A percentile compares a stretch with the other conserved stretches of the same genome.
Evolutionary conservation across 1,140 invertebrate genomes (phyloP).

Genomic region (Thalassaphorura encarpata): DNA sequence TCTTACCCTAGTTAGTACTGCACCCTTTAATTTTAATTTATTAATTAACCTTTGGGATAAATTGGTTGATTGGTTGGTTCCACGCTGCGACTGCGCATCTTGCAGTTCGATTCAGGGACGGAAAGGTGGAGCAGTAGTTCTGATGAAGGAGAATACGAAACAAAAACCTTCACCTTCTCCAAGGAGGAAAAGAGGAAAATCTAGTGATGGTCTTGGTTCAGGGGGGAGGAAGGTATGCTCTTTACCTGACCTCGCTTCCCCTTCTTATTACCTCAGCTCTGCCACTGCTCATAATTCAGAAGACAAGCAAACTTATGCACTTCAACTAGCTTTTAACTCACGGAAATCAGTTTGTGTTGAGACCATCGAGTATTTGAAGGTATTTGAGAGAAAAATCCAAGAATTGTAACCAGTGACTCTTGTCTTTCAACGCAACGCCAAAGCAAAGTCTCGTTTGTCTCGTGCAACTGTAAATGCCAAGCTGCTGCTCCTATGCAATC

Average conservation of each 20-base stretch:
- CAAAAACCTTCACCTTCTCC: conserved; percentile 21
- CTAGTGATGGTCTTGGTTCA: conserved; percentile 5
- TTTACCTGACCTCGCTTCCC: conserved; percentile 30
- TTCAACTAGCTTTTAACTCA: conserved; percentile 29
- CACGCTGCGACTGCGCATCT: neutral
- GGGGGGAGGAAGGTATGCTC: conserved; percentile 31
- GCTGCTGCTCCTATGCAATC: no score
- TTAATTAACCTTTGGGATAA: neutral
- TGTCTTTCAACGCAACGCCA: neutral
- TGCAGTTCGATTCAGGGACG: conserved; percentile 21
- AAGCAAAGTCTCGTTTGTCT: conserved; percentile 16
- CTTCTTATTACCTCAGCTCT: conserved; percentile 3
- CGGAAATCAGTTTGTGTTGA: conserved; percentile 31
- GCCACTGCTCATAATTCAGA: neutral
- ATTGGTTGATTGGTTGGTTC: neutral
- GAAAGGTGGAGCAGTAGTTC: conserved; percentile 28
- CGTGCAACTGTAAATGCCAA: conserved; percentile 5
- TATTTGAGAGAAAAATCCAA: conserved; percentile 16
- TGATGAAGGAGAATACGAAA: conserved; percentile 32
- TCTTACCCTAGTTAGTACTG: no score
- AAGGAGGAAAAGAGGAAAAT: conserved; percentile 6
- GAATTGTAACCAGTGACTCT: conserved; percentile 1
- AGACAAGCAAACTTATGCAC: conserved; percentile 14
- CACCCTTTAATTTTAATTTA: no score
- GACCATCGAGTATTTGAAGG: conserved; percentile 26